These are phyloP conservation scores for Mus spretus DNA, from an alignment of 2,797 vertebrate species.

Conservation along the genomic window DNA sequence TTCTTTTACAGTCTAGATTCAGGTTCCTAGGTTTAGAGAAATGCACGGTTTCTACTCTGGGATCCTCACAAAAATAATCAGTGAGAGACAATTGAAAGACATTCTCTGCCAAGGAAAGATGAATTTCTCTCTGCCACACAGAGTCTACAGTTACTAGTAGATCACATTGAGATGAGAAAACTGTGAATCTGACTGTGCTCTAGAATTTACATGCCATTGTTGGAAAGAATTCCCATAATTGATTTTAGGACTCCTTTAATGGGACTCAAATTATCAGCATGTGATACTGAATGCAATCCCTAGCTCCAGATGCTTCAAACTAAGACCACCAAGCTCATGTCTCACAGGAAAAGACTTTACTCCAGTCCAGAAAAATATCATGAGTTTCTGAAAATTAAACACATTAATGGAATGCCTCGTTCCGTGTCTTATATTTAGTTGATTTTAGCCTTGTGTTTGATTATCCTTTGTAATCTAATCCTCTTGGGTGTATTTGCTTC, in stretches of 20 bases:
- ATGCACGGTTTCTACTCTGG: neutral
- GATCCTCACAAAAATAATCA: neutral
- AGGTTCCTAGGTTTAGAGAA: neutral
- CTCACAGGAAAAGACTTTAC: neutral
- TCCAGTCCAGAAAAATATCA: neutral
- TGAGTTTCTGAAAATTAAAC: neutral
- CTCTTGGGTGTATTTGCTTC: no score
- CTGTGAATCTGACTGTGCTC: neutral
- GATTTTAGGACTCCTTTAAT: no score
- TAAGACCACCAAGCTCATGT: no score
- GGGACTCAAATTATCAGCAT: neutral
- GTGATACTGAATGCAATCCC: neutral
- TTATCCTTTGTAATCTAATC: no score
- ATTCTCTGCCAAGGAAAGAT: neutral
- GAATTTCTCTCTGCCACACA: neutral
- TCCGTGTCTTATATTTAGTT: neutral
- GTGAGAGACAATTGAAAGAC: neutral
- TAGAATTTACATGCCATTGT: neutral
- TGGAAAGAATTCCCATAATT: neutral
- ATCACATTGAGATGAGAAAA: neutral
- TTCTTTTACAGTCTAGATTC: neutral
- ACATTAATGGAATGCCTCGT: neutral
- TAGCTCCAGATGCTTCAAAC: neutral
- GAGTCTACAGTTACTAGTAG: neutral
- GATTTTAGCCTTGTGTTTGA: no score